Conservation (phyloP, 1,140 invertebrate species). For the Venturia canescens region DNA sequence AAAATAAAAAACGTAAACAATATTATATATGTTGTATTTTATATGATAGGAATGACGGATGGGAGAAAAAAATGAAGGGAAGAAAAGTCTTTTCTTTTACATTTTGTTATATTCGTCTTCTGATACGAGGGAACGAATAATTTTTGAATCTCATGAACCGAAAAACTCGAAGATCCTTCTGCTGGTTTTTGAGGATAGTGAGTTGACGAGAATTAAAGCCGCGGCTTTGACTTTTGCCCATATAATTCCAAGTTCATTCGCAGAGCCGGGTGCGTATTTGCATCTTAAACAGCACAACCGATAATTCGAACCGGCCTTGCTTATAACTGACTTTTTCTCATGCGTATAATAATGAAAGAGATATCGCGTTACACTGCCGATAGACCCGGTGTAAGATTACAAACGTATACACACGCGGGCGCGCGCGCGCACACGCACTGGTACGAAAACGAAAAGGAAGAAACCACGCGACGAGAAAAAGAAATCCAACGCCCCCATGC, state of each 20-base stretch:
- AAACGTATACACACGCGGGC: slow-evolving; percentile 52
- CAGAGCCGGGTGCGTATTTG: background rate
- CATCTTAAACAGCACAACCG: background rate
- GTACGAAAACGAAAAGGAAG: too few species aligned
- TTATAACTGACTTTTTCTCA: slow-evolving; percentile 48
- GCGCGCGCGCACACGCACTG: too few species aligned
- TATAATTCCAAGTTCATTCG: background rate
- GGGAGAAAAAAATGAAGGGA: too few species aligned
- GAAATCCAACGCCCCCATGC: slow-evolving; percentile 12
- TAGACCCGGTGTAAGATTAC: slow-evolving; percentile 64
- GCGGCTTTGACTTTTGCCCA: background rate
- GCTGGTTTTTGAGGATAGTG: too few species aligned
- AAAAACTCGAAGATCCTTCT: background rate
- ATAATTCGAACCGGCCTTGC: slow-evolving; percentile 29
- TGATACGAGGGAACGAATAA: too few species aligned
- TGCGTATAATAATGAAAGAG: slow-evolving; percentile 65
- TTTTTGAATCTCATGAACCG: background rate
- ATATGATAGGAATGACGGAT: too few species aligned
- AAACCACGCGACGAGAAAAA: slow-evolving; percentile 49
- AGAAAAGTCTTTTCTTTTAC: too few species aligned
- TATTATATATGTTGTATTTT: too few species aligned
- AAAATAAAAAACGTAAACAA: background rate
- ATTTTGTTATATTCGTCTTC: too few species aligned
- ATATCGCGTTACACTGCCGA: slow-evolving; percentile 64
- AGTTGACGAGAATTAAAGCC: too few species aligned